phyloP scores from a whole-genome alignment of 2,888 invertebrate genomes.

The Poecilus cupreus region DNA sequence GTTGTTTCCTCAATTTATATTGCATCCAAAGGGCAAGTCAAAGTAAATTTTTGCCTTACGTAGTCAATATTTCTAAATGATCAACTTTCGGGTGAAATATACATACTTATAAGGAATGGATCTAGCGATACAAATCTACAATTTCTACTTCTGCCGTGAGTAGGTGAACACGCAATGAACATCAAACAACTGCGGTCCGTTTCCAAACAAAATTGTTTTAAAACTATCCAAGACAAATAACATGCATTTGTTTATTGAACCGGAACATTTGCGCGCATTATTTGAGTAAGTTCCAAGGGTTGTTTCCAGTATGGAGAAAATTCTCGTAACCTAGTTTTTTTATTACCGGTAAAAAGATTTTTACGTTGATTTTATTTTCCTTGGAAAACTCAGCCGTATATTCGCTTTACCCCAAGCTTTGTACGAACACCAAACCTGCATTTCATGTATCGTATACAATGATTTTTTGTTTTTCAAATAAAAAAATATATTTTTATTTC shows the following conservation, averaged over 20 bases:
- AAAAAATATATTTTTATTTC: constrained; percentile 11
- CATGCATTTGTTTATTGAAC: constrained; percentile 22
- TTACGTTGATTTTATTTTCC: constrained; percentile 34
- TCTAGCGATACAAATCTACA: too few relatives aligned
- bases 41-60: too few relatives aligned
- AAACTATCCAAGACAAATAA: constrained; percentile 27
- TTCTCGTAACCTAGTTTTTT: constrained; percentile 29
- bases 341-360: constrained; percentile 33
- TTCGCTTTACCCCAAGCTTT: neutral
- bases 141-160: too few relatives aligned
- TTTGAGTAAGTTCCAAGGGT: constrained; percentile 6
- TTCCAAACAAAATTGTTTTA: neutral
- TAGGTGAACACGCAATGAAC: neutral
- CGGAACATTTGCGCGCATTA: neutral
- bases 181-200: constrained; percentile 2
- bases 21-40: too few relatives aligned
- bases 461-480: constrained; percentile 6
- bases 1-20: too few relatives aligned
- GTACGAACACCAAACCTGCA: constrained; percentile 17
- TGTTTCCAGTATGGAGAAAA: constrained; percentile 4
- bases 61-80: too few relatives aligned
- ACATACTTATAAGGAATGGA: too few relatives aligned
- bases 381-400: neutral
- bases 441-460: neutral
- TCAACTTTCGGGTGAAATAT: too few relatives aligned